Evolutionary conservation across 1,140 invertebrate species (phyloP), one percentile per base, ranked within the genome.

Genomic region (Philotrypesis tridentata): DNA sequence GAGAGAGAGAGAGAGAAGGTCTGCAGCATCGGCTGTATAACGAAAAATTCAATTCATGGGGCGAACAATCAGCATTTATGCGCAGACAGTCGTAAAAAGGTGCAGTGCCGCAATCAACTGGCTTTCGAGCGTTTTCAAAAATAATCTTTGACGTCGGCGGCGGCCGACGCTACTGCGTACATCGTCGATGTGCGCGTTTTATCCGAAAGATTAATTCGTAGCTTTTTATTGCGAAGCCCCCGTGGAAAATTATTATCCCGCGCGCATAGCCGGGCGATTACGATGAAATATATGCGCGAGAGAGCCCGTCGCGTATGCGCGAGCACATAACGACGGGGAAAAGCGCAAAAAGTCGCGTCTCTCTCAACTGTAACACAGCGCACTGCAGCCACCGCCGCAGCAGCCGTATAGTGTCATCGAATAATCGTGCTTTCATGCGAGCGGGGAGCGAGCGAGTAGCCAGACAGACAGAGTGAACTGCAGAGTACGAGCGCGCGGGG

Each of bases 361-460:
- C 12, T 61, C 60, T n/a, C n/a, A n/a, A n/a, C 21, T 23, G 21
- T 29, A 25, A 4, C 65, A 9, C 7, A 11, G 65, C n/a, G 0
- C n/a, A 25, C 25, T 63, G 60, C 60, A 27, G 27, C n/a, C n/a
- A 65, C 25, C 7, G 67, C 27, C 33, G 11, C 23, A 71, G 9
- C 48, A 55, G 4, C 17, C 4, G 21, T 1, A 2, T 71, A 55
- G 43, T 27, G 29, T 61, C 73, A 63, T 61, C 73, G 55, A 75
- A 33, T 75, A 75, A 75, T 75, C 73, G 48, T 55, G 73, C 43
- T 48, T 55, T 37, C 33, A 40, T 43, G 17, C n/a, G 37, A 71
- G 37, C 9, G 12, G 21, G 27, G 23, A 31, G 25, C 4, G 67
- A 68, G 14, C 21, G 25, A 31, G 25, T n/a, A 31, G 25, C 1